phyloP scores from a whole-genome alignment of 2,888 invertebrate genomes.

The Apantesis nais region DNA sequence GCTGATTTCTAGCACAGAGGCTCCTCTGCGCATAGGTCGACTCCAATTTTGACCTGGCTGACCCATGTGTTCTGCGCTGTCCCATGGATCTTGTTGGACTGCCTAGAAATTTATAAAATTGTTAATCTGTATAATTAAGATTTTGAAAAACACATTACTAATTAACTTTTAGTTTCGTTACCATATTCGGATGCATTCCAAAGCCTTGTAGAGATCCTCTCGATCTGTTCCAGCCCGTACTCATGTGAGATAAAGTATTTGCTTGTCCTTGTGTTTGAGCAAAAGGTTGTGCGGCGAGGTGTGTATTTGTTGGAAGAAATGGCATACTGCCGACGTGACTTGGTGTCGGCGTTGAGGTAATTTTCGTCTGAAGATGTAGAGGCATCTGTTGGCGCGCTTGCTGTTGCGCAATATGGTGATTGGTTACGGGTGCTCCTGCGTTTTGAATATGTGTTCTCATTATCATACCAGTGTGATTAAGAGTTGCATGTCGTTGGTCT shows the following conservation, averaged over 20 bases:
- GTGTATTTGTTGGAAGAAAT: slow-evolving; percentile 65
- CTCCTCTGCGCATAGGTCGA: slow-evolving; percentile 73
- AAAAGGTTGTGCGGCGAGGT: slow-evolving; percentile 51
- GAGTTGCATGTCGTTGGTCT: slow-evolving; percentile 67
- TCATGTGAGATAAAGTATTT: slow-evolving; percentile 63
- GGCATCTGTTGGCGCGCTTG: slow-evolving; percentile 53
- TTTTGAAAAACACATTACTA: not conserved
- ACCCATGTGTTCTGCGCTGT: slow-evolving; percentile 56
- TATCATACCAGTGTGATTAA: slow-evolving; percentile 50
- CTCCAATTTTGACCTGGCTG: slow-evolving; percentile 61
- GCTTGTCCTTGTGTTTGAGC: slow-evolving; percentile 55
- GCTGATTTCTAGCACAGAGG: slow-evolving; percentile 74
- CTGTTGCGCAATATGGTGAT: slow-evolving; percentile 57
- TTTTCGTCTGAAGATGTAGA: slow-evolving; percentile 60
- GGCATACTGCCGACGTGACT: slow-evolving; percentile 74
- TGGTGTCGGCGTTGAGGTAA: slow-evolving; percentile 47
- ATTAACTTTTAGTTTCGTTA: slow-evolving; percentile 33
- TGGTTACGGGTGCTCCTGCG: slow-evolving; percentile 29
- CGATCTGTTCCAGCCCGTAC: slow-evolving; percentile 67
- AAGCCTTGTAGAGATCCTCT: slow-evolving; percentile 69
- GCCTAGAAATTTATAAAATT: slow-evolving; percentile 35
- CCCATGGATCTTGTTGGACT: slow-evolving; percentile 63
- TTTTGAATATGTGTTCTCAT: slow-evolving; percentile 34
- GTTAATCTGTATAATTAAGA: not conserved
- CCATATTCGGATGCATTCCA: slow-evolving; percentile 66